Conservation (phyloP, 2,113 vertebrate species). For the Leucopsar rothschildi region DNA sequence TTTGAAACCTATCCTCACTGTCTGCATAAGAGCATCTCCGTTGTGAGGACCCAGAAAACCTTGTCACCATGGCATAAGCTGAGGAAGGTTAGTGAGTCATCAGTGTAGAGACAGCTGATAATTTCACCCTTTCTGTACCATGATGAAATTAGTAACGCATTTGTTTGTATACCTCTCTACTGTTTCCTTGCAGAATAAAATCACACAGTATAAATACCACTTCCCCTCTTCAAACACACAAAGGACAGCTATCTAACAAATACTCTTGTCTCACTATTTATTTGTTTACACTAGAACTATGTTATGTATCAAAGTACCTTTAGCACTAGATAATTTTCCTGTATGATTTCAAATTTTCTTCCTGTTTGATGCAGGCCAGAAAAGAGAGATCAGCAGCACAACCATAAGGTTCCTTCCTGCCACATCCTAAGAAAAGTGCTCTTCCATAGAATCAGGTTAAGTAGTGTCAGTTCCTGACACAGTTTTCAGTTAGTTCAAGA, state of each 20-base stretch:
- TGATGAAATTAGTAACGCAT: not conserved
- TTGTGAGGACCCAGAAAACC: not conserved
- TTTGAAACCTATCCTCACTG: not conserved
- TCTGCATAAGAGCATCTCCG: not conserved
- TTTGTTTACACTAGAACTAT: not conserved
- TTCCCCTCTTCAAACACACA: not conserved
- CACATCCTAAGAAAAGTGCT: not conserved
- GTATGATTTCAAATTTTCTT: not conserved
- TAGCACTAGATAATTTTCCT: not conserved
- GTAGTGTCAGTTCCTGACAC: not conserved
- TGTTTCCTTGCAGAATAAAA: not conserved
- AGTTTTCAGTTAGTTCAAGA: not conserved
- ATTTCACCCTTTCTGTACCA: not conserved
- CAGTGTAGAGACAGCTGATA: not conserved
- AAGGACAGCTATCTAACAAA: not conserved
- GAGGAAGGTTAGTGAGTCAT: conserved; percentile 12
- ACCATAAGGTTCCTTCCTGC: not conserved
- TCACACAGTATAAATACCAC: not conserved
- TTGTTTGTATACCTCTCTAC: not conserved
- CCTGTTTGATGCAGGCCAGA: not conserved
- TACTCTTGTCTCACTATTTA: not conserved
- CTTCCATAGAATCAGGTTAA: not conserved
- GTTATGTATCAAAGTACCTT: not conserved
- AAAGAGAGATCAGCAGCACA: not conserved
- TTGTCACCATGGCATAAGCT: not conserved